phyloP scores from a whole-genome alignment of 2,888 invertebrate genomes.

The Drosophila lacicola region DNA sequence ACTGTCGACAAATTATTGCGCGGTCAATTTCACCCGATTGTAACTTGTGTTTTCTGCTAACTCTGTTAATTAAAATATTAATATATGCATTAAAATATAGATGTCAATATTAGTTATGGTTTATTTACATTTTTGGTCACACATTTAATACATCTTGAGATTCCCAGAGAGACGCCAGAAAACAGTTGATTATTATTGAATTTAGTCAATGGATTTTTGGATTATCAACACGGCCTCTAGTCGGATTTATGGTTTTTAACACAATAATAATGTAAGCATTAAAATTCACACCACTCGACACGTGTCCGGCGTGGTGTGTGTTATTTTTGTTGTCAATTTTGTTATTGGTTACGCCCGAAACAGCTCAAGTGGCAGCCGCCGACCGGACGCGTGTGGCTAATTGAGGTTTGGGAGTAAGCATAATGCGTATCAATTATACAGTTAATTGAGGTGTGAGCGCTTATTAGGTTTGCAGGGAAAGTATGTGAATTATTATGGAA shows the following conservation, averaged over 20 bases:
- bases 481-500: constrained; percentile 25
- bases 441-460: constrained; percentile 58
- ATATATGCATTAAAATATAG: too few relatives aligned
- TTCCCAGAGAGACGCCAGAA: neutral
- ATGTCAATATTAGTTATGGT: neutral
- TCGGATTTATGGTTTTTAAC: constrained; percentile 1
- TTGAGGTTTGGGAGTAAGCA: constrained; percentile 41
- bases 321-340: constrained; percentile 8
- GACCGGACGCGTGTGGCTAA: constrained; percentile 67
- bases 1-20: too few relatives aligned
- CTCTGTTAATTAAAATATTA: too few relatives aligned
- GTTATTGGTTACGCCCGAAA: constrained; percentile 26
- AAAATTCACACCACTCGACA: constrained; percentile 57
- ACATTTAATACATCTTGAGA: neutral
- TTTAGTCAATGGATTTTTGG: neutral
- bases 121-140: constrained; percentile 12
- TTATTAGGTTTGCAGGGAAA: constrained; percentile 14
- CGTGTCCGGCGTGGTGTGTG: constrained; percentile 42
- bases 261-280: constrained; percentile 15
- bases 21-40: too few relatives aligned
- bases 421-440: constrained; percentile 73
- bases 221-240: neutral
- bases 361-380: constrained; percentile 54
- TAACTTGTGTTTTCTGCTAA: too few relatives aligned
- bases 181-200: neutral